Evolutionary conservation across 2,113 vertebrate species (phyloP).

Genomic region (Atlantisia rogersi): DNA sequence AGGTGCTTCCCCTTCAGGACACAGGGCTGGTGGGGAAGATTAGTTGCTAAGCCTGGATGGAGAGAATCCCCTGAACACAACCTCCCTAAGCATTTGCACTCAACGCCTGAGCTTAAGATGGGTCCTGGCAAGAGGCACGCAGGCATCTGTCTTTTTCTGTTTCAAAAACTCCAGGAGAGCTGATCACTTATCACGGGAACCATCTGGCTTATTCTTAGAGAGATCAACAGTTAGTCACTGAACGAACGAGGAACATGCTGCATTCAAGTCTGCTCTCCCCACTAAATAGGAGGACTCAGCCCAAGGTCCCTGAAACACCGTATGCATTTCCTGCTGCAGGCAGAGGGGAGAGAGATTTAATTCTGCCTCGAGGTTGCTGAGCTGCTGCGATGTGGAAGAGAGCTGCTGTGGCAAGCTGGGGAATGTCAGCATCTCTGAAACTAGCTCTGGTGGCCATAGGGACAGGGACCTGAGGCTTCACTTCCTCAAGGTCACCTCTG

Average conservation of each 20-base stretch:
- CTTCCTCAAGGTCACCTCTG: conserved; percentile 23
- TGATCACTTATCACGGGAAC: conserved; percentile 65
- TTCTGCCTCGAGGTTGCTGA: conserved; percentile 38
- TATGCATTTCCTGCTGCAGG: not conserved
- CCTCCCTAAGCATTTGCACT: conserved; percentile 14
- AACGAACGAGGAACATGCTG: conserved; percentile 44
- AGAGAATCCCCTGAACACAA: conserved; percentile 30
- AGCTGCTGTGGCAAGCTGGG: not conserved
- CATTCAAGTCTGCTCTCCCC: conserved; percentile 43
- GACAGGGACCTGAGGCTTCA: not conserved
- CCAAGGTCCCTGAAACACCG: conserved; percentile 6
- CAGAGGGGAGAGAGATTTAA: not conserved
- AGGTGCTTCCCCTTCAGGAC: not conserved
- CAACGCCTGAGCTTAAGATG: conserved; percentile 38
- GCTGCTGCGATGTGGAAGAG: not conserved
- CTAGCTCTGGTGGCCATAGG: not conserved
- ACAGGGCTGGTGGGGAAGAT: not conserved
- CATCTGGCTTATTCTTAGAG: conserved; percentile 67
- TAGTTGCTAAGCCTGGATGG: conserved; percentile 20
- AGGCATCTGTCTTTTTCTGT: conserved; percentile 68
- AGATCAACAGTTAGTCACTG: conserved; percentile 70
- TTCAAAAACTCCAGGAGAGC: conserved; percentile 68
- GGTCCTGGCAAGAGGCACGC: conserved; percentile 65
- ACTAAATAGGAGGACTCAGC: conserved; percentile 45
- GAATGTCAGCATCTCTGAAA: rapidly evolving